Evolutionary conservation across 2,888 invertebrate species (phyloP).

Genomic region (Hoplodrina blanda): DNA sequence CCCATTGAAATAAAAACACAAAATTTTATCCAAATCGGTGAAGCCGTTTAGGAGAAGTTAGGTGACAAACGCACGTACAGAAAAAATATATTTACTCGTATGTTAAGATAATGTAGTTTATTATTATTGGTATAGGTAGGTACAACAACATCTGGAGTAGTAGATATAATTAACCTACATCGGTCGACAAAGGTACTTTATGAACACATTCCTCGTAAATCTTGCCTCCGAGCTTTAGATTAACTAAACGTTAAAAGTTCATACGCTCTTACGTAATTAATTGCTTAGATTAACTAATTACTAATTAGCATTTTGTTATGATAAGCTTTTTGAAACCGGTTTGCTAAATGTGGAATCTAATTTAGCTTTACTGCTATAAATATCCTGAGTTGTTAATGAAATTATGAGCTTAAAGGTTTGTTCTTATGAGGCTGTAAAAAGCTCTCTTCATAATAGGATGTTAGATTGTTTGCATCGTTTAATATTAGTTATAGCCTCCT

Average conservation of each 20-base stretch:
- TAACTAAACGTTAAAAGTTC: slow-evolving; percentile 49
- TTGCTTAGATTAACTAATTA: slow-evolving; percentile 44
- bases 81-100: too few species aligned
- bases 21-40: too few species aligned
- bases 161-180: slow-evolving; percentile 75
- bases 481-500: slow-evolving; percentile 25
- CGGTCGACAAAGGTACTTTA: slow-evolving; percentile 45
- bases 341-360: slow-evolving; percentile 26
- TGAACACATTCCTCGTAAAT: slow-evolving; percentile 62
- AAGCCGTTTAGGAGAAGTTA: too few species aligned
- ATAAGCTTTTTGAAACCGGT: slow-evolving; percentile 33
- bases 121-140: slow-evolving; percentile 28
- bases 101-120: slow-evolving; percentile 23
- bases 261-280: slow-evolving; percentile 47
- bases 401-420: slow-evolving; percentile 27
- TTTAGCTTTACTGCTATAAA: slow-evolving; percentile 19
- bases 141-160: slow-evolving; percentile 59
- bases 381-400: slow-evolving; percentile 14
- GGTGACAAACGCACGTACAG: too few species aligned
- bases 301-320: slow-evolving; percentile 38
- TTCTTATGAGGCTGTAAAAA: slow-evolving; percentile 10
- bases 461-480: slow-evolving; percentile 32
- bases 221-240: slow-evolving; percentile 55
- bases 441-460: slow-evolving; percentile 12
- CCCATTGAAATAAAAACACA: too few species aligned